Base-by-base conservation (phyloP, 2,797 vertebrate genomes). In the Nyctibius grandis region DNA sequence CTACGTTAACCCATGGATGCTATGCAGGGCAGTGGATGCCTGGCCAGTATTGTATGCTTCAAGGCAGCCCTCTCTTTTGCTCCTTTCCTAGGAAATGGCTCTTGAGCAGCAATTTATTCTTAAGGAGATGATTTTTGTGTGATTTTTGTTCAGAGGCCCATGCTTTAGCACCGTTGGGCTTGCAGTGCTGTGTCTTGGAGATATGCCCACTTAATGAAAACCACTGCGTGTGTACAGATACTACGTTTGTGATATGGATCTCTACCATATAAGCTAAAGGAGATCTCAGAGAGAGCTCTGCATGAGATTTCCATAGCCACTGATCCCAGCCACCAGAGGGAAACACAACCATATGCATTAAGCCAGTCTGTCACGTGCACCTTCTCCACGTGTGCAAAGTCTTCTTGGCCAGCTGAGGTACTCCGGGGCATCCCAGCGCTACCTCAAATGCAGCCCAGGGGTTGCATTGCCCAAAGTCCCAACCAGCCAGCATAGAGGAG, bases 311-410 rank as follows among this genome's bases (percentile, higher is more conserved):
- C 56, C 70, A 85, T 19, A 75, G 61, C 14, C 93, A 47, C 74
- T 82, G 47, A 63, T 90, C 74, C 45, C 63, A 88, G 48, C 77
- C 96, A 91, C 67, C 83, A 92, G 95, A 96, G 89, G 83, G 91
- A 97, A 95, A 96, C 33, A 15, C 80, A 79, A 40, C 64, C 67
- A 67, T 67, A 6, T 70, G 56, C 61, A 67, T 82, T 56, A 53
- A 63, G 18, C 21, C 19, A 42, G 29, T 22, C 42, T 50, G 33
- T n/a, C 28, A 17, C 0, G 4, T 34, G 47, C 13, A 33, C 26
- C 31, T 79, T 56, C n/a, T 86, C 38, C 29, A 9, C 0, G 5
- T 6, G 26, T 31, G 9, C 34, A 15, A 81, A 51, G 14, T 50
- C 45, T n/a, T 73, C 34, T 31, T 69, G 89, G 68, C 28, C 36